These are phyloP conservation scores for Scopus umbretta DNA, from an alignment of 2,113 vertebrate genomes.

Conservation along the genomic window DNA sequence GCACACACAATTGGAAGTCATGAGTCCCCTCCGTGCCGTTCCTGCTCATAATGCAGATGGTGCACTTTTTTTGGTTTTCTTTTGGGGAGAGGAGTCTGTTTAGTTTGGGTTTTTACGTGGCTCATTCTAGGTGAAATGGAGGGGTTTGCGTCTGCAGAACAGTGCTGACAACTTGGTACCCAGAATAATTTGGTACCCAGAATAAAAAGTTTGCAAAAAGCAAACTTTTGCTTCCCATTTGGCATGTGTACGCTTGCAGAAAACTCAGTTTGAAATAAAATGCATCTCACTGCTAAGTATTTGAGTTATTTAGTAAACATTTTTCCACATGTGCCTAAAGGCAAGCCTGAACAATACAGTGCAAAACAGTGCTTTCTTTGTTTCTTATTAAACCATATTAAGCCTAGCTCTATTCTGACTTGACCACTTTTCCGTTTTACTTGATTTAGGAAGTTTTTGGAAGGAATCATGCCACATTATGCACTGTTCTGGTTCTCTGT, in stretches of 20 bases:
- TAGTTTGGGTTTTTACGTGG: not conserved
- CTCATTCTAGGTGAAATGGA: not conserved
- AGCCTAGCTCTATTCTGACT: not conserved
- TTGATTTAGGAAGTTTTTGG: not conserved
- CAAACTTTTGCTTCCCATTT: slow-evolving; percentile 6
- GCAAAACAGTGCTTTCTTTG: slow-evolving; percentile 34
- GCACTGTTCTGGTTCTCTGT: not conserved
- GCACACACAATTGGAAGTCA: accelerated
- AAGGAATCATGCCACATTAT: not conserved
- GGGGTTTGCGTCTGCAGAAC: not conserved
- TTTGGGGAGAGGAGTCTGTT: not conserved
- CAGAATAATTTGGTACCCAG: not conserved
- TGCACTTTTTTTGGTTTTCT: not conserved
- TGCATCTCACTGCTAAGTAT: slow-evolving; percentile 6
- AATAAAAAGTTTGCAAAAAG: no score
- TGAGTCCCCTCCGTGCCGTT: not conserved
- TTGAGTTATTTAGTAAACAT: slow-evolving; percentile 62
- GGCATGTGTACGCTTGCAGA: not conserved
- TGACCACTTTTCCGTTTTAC: not conserved
- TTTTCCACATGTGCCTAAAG: slow-evolving; percentile 23
- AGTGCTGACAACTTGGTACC: not conserved
- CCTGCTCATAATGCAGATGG: not conserved
- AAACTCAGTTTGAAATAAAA: not conserved
- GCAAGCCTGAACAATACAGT: slow-evolving; percentile 41
- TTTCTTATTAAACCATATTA: slow-evolving; percentile 9